Percentiles rank a stretch among this genome's conserved stretches.
Evolutionary conservation across 2,113 vertebrate species (phyloP).

Genomic region (Ibidorhyncha struthersii): DNA sequence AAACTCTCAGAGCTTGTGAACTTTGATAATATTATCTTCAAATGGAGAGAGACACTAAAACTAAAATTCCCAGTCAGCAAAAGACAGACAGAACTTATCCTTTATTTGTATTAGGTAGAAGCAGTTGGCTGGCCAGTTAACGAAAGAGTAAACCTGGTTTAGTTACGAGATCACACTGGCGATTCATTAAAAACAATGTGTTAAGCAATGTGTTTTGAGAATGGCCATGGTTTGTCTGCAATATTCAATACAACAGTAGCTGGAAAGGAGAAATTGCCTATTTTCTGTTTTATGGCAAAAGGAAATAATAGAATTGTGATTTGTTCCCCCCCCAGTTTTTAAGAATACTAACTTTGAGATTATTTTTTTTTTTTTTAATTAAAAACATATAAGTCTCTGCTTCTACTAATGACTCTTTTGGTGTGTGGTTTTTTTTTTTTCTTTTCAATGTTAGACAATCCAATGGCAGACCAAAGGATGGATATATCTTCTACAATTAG

Average conservation of each 20-base stretch:
- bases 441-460: conserved; percentile 77
- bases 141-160: neutral
- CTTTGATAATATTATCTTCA: neutral
- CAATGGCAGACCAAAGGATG: conserved; percentile 99
- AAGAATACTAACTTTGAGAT: neutral
- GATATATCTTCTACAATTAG: conserved; percentile 99
- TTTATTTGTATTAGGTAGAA: neutral
- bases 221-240: neutral
- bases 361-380: neutral
- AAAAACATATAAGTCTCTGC: neutral
- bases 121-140: neutral
- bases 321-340: neutral
- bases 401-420: neutral
- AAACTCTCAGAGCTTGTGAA: neutral
- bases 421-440: neutral
- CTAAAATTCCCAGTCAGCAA: neutral
- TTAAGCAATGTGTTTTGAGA: neutral
- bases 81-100: neutral
- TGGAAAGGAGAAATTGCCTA: neutral
- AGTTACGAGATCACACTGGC: neutral
- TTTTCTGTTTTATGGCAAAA: neutral
- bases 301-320: neutral
- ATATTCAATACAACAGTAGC: neutral
- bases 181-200: neutral
- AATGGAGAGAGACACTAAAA: neutral